These are phyloP conservation scores for Augochlorella aurata DNA, from an alignment of 2,888 invertebrate species.

Conservation along the genomic window DNA sequence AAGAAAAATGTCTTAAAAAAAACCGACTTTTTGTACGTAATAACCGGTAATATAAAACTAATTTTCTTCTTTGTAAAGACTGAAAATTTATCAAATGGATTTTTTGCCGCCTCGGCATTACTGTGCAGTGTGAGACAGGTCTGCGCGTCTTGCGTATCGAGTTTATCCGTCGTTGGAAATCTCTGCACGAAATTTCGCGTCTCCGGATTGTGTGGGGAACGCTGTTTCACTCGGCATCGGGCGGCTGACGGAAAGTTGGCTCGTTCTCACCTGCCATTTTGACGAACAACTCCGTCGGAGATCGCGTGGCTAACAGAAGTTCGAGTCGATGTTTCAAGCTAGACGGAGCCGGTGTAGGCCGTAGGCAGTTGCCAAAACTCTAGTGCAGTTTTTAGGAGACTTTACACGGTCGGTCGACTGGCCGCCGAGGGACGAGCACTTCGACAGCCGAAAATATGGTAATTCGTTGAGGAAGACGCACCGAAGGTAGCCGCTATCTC, in stretches of 20 bases:
- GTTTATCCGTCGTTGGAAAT: conserved; percentile 24
- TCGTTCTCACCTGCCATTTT: conserved; percentile 15
- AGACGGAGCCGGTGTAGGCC: not conserved
- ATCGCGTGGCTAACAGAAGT: conserved; percentile 17
- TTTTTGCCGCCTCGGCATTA: too few relatives aligned
- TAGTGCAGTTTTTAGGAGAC: conserved; percentile 28
- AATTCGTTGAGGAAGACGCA: conserved; percentile 7
- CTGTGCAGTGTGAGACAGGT: conserved; percentile 24
- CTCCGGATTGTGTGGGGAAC: not conserved
- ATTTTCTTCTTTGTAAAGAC: too few relatives aligned
- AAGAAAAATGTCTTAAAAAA: too few relatives aligned
- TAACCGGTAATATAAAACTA: too few relatives aligned
- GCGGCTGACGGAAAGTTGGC: not conserved
- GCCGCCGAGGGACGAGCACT: not conserved
- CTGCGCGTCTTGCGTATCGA: conserved; percentile 23
- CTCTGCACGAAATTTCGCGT: not conserved
- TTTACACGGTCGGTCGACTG: conserved; percentile 15
- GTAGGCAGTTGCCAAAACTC: conserved; percentile 22
- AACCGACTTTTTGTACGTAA: too few relatives aligned
- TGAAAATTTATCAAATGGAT: too few relatives aligned
- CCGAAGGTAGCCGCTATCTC: not conserved
- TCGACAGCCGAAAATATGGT: conserved; percentile 43
- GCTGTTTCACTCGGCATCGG: not conserved
- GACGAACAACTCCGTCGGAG: conserved; percentile 21
- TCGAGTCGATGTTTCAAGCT: conserved; percentile 9